Evolutionary conservation across 2,797 vertebrate genomes (phyloP).

Genomic region (Passerculus sandwichensis): DNA sequence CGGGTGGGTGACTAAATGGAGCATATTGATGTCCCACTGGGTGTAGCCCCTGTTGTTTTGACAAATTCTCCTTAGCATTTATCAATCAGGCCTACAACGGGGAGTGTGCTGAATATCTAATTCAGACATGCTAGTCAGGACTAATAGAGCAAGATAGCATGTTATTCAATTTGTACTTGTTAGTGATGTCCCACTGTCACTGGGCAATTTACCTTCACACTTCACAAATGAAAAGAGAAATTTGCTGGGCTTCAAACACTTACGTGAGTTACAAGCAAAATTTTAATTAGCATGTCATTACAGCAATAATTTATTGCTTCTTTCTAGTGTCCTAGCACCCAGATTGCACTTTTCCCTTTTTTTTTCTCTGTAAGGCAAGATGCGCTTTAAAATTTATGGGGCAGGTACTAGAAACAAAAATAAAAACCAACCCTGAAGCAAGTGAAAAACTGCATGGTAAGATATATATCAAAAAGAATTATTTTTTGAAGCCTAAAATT

Average conservation of each 20-base stretch:
- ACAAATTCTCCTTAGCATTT: constrained; percentile 94
- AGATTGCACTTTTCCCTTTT: constrained; percentile 49
- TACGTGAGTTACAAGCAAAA: constrained; percentile 98
- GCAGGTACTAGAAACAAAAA: constrained; percentile 45
- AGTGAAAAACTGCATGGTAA: neutral
- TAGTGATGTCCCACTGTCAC: constrained; percentile 82
- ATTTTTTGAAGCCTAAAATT: neutral
- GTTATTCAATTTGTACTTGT: constrained; percentile 89
- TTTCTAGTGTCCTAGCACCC: constrained; percentile 77
- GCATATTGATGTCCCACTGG: constrained; percentile 93
- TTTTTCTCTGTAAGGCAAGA: neutral
- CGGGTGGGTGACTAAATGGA: constrained; percentile 90
- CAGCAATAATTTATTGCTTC: constrained; percentile 91
- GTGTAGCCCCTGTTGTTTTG: constrained; percentile 91
- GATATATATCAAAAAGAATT: neutral
- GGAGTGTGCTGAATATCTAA: constrained; percentile 84
- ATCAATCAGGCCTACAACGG: constrained; percentile 90
- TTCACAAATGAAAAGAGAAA: constrained; percentile 85
- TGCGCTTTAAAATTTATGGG: constrained; percentile 63
- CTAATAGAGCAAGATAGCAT: constrained; percentile 82
- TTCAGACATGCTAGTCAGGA: constrained; percentile 79
- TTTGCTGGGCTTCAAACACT: constrained; percentile 87
- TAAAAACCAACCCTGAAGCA: neutral
- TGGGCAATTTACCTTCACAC: constrained; percentile 84
- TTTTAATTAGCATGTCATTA: constrained; percentile 98